Conservation (phyloP, 2,797 vertebrate genomes). For the Melanotaenia boesemani region DNA sequence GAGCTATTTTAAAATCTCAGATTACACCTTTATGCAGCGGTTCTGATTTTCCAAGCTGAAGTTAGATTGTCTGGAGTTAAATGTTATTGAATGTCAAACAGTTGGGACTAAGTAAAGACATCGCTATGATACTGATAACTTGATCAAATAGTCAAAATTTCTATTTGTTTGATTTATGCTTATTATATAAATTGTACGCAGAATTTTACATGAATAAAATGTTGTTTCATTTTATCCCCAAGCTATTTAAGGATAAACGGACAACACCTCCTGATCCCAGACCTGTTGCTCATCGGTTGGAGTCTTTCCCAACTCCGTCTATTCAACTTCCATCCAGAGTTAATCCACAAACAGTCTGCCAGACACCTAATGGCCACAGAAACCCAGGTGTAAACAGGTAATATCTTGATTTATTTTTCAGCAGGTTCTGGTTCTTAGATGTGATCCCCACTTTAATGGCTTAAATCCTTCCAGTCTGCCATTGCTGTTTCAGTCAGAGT, state of each 20-base stretch:
- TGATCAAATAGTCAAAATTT: background rate
- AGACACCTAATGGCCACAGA: slow-evolving; percentile 86
- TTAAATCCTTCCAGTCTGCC: background rate
- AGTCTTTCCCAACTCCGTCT: slow-evolving; percentile 76
- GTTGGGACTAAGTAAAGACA: background rate
- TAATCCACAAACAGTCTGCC: slow-evolving; percentile 75
- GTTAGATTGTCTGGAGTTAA: background rate
- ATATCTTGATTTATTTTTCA: background rate
- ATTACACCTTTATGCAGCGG: background rate
- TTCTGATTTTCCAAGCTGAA: background rate
- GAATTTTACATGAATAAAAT: background rate
- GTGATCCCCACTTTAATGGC: too few relatives aligned
- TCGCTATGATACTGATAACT: too few relatives aligned
- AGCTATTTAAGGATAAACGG: slow-evolving; percentile 71
- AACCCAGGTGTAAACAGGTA: slow-evolving; percentile 74
- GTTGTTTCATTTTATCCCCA: background rate
- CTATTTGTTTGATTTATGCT: background rate
- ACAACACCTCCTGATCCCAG: slow-evolving; percentile 72
- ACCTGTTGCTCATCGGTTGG: slow-evolving; percentile 64
- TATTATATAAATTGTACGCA: background rate
- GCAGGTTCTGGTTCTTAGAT: background rate
- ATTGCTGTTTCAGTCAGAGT: background rate
- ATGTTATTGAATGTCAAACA: background rate
- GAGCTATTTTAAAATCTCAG: background rate
- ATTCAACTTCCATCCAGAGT: slow-evolving; percentile 68